Evolutionary conservation across 2,888 invertebrate species (phyloP), one percentile per base, ranked within the genome.

Genomic region (Rhagium mordax): DNA sequence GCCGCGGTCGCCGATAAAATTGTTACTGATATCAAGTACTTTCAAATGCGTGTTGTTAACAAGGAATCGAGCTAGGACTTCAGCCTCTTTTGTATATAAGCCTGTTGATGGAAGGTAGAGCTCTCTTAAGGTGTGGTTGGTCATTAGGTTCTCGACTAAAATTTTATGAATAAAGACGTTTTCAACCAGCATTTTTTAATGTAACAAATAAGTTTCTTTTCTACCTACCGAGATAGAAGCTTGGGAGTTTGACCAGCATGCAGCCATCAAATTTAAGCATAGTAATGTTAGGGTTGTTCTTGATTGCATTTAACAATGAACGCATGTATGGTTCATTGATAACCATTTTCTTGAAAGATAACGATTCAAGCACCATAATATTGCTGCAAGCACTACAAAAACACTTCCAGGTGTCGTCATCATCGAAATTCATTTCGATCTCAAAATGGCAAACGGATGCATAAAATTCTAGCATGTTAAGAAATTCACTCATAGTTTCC

Each of bases 1-100:
- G 3, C 87, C 87, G 49, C 86, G 80, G 78, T 87, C 87, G 16
- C 87, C 87, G 67, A 87, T 85, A 72, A 81, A 82, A 78, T 87
- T 87, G 77, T 87, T 86, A 77, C 86, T 85, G 41, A 87, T 83
- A 77, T 87, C 86, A 67, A 87, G 79, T 16, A 87, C 84, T 80
- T 84, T 83, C 24, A 87, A 78, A 65, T 82, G 81, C 59, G 71
- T 80, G 75, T 86, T 86, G 59, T 81, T 82, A 60, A 77, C 78
- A 49, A 87, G 77, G 67, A 85, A 84, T 67, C 81, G 77, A 13
- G 85, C 83, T 47, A 87, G 75, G 57, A 82, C 78, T 71, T 86
- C 86, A 20, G 86, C 86, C 79, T 87, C 87, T 80, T 84, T 86
- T 16, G 85, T 85, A 71, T 86, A 87, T 33, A 87, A 78, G 64